phyloP scores from a whole-genome alignment of 2,113 vertebrate species.

The Gila orcuttii region DNA sequence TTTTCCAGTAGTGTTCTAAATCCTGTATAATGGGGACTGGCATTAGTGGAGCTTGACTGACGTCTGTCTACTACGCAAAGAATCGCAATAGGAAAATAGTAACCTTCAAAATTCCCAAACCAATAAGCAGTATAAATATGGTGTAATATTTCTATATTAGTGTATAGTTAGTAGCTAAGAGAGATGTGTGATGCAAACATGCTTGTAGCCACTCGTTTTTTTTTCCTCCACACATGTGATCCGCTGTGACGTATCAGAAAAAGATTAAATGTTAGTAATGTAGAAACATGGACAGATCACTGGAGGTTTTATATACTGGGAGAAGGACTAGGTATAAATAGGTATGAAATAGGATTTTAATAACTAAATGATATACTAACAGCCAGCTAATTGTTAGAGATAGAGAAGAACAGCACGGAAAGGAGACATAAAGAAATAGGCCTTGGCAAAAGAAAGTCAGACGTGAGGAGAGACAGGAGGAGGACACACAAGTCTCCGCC shows the following conservation, averaged over 20 bases:
- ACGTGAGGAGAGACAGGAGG: slow-evolving; percentile 38
- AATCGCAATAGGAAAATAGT: slow-evolving; percentile 14
- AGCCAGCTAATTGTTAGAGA: neutral
- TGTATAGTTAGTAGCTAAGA: slow-evolving; percentile 15
- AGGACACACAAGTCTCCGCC: slow-evolving; percentile 40
- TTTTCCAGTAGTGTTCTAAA: slow-evolving; percentile 48
- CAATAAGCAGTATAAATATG: slow-evolving; percentile 35
- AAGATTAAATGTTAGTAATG: neutral
- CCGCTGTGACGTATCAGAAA: neutral
- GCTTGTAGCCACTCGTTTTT: neutral
- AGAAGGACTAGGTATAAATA: neutral
- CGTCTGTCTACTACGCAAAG: slow-evolving; percentile 34
- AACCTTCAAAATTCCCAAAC: slow-evolving; percentile 31
- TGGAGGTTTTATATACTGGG: neutral
- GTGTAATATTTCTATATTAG: slow-evolving; percentile 20
- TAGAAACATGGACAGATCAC: neutral
- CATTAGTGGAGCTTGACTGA: slow-evolving; percentile 45
- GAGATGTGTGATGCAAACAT: neutral
- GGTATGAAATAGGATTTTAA: neutral
- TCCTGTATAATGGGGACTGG: slow-evolving; percentile 37
- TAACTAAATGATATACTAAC: neutral
- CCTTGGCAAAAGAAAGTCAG: slow-evolving; percentile 25
- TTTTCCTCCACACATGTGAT: neutral
- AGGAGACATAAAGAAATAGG: slow-evolving; percentile 17
- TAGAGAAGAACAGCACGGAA: neutral